Evolutionary conservation across 2,797 vertebrate genomes (phyloP).

Genomic region (Peromyscus nudipes): DNA sequence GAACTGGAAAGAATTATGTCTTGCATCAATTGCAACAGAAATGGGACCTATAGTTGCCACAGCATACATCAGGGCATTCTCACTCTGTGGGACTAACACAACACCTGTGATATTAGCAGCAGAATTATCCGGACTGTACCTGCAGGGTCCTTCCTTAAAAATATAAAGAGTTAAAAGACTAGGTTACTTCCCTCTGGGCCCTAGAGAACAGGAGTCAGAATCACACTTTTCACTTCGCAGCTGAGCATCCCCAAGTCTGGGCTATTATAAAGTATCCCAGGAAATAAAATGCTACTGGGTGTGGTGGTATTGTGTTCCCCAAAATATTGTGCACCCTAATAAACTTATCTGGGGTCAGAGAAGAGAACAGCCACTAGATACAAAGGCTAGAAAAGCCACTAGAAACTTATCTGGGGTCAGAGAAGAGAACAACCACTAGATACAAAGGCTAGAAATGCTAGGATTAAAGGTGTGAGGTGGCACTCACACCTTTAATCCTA

Average conservation of each 20-base stretch:
- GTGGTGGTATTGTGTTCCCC: too few species aligned
- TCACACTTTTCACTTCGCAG: not conserved
- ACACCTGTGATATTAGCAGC: conserved; percentile 94
- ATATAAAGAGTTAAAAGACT: not conserved
- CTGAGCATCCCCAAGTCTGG: not conserved
- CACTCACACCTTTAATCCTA: too few species aligned
- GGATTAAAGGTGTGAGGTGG: too few species aligned
- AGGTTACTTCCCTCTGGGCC: not conserved
- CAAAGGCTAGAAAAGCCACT: too few species aligned
- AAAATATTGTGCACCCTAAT: too few species aligned
- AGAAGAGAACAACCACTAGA: too few species aligned
- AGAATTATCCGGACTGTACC: conserved; percentile 90
- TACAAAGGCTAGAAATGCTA: too few species aligned
- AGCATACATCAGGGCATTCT: conserved; percentile 94
- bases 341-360: too few species aligned
- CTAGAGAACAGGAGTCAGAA: not conserved
- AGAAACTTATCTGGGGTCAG: too few species aligned
- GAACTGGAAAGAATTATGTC: conserved; percentile 95
- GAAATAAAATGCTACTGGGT: not conserved
- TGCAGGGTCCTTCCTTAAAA: conserved; percentile 92
- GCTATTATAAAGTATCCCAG: not conserved
- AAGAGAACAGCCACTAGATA: too few species aligned
- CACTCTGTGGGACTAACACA: conserved; percentile 90
- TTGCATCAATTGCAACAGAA: conserved; percentile 94
- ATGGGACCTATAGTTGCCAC: conserved; percentile 94